These are phyloP conservation scores for Trypoxylus dichotomus DNA, from an alignment of 1,140 invertebrate species.

Conservation along the genomic window DNA sequence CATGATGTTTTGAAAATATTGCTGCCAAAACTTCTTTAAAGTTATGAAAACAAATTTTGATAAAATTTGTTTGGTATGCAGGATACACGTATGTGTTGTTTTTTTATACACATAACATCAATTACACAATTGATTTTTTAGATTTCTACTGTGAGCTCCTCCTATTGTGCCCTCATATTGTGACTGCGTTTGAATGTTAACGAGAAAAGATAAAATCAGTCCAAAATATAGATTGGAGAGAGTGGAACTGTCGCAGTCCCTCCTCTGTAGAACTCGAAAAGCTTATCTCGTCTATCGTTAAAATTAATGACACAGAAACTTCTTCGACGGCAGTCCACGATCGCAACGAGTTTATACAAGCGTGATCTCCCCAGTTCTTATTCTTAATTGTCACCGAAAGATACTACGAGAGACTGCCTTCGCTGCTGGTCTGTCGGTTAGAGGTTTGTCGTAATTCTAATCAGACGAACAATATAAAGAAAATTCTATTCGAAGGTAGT, in stretches of 20 bases:
- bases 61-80: no score
- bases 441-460: slow-evolving; percentile 2
- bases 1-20: no score
- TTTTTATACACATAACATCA: background rate
- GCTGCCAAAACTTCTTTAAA: no score
- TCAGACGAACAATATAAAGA: background rate
- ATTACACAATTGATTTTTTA: background rate
- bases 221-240: background rate
- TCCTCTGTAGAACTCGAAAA: background rate
- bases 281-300: slow-evolving; percentile 16
- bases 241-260: background rate
- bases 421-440: background rate
- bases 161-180: background rate
- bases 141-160: no score
- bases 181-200: background rate
- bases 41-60: no score
- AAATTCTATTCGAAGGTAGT: background rate
- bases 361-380: background rate
- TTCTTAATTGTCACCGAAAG: background rate
- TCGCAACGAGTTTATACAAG: background rate
- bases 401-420: background rate
- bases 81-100: no score
- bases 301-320: slow-evolving; percentile 11
- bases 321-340: background rate
- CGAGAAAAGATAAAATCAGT: background rate